Base-by-base conservation (phyloP, 2,113 vertebrate genomes). In the Brienomyrus brachyistius region DNA sequence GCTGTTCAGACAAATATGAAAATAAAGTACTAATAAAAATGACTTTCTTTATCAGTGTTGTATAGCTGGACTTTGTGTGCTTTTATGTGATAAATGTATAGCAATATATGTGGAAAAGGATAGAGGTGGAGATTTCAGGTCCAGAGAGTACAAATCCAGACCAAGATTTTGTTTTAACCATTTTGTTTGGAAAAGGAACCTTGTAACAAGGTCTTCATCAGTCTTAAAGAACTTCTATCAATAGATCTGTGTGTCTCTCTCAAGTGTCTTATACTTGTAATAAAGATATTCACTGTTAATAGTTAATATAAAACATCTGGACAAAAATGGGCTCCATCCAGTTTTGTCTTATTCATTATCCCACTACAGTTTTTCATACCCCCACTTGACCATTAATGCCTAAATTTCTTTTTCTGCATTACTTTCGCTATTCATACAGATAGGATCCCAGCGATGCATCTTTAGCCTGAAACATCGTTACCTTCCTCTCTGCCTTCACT, bases 401-500 rank as follows among this genome's bases (percentile, higher is more conserved):
- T 40, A 4, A 77, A 11, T 40, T 15, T 15, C 13, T 77, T 77
- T 31, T 13, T 35, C 27, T 17, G 70, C 5, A 40, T 77, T 77
- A 35, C 35, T 77, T 77, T 77, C 15, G 31, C 70, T 77, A 40
- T 77, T 35, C 31, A 77, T 77, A 77, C 70, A 40, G 31, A 77
- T 15, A 74, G 27, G 11, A 15, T 17, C 70, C 82, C 45, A 84
- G 82, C 1, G 23, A 50, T 50, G 54, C 85, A 15, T 77, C 31
- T 27, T 70, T 48, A 74, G 80, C 88, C 70, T 86, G 70, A 91
- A 91, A 90, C 90, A 88, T 27, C 59, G 86, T 89, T 62, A n/a
- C 47, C 86, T 88, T 90, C 88, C 82, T 90, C 85, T 47, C 35
- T 54, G 52, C 50, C 43, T 74, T 88, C 91, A 23, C 87, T 51